Conservation (phyloP, 2,113 vertebrate genomes). For the Scortum barcoo region DNA sequence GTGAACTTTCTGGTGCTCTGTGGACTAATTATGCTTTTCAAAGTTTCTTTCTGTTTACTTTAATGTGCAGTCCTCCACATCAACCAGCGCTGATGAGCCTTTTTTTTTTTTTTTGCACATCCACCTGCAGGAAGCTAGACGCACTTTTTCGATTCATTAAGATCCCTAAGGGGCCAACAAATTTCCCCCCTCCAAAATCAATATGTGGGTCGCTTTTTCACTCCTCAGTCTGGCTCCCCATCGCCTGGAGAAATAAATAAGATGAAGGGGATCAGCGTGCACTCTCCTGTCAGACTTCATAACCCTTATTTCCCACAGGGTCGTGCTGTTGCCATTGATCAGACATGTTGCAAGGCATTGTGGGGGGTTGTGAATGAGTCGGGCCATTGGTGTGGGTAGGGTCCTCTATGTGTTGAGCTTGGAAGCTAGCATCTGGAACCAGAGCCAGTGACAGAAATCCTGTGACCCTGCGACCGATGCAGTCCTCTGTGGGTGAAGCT, state of each 20-base stretch:
- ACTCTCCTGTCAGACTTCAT: slow-evolving; percentile 75
- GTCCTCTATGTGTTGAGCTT: slow-evolving; percentile 10
- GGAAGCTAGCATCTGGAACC: slow-evolving; percentile 46
- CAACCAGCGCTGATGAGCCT: slow-evolving; percentile 31
- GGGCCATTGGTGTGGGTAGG: neutral
- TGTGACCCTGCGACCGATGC: neutral
- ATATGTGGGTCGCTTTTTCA: slow-evolving; percentile 68
- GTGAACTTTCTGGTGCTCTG: slow-evolving; percentile 6
- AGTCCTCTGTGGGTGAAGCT: neutral
- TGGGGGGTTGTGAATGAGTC: slow-evolving; percentile 19
- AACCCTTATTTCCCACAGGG: slow-evolving; percentile 80
- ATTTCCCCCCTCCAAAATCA: slow-evolving; percentile 70
- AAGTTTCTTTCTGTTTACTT: slow-evolving; percentile 37
- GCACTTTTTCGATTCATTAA: slow-evolving; percentile 78
- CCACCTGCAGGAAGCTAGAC: slow-evolving; percentile 63
- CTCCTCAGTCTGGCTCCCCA: slow-evolving; percentile 56
- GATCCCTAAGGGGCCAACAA: slow-evolving; percentile 58
- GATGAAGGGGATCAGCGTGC: slow-evolving; percentile 73
- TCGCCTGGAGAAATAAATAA: slow-evolving; percentile 78
- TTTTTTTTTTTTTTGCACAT: slow-evolving; percentile 40
- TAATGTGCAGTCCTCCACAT: slow-evolving; percentile 20
- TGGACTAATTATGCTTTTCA: slow-evolving; percentile 37
- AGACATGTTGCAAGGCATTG: slow-evolving; percentile 52
- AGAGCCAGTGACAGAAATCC: neutral
- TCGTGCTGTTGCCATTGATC: slow-evolving; percentile 68